Conservation (phyloP, 2,888 invertebrate genomes). For the Drosophila fulvimacula region DNA sequence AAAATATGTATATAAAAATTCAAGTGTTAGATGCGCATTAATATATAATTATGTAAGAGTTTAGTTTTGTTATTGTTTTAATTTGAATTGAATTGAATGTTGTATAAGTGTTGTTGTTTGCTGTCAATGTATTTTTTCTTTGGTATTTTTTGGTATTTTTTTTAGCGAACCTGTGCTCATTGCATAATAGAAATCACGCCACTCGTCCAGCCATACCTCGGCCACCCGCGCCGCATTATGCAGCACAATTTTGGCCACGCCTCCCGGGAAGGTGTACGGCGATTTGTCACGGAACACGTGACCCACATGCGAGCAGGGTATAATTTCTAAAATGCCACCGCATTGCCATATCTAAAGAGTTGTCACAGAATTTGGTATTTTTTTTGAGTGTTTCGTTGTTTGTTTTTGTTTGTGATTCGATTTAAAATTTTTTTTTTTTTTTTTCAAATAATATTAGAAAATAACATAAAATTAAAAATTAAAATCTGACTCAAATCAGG, state of each 20-base stretch:
- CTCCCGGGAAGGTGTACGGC: constrained; percentile 99
- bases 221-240: constrained; percentile 99
- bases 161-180: constrained; percentile 96
- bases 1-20: constrained; percentile 22
- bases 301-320: constrained; percentile 97
- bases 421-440: constrained; percentile 10
- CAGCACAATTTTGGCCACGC: constrained; percentile 97
- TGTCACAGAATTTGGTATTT: constrained; percentile 62
- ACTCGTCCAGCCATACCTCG: constrained; percentile 99
- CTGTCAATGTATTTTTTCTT: constrained; percentile 13
- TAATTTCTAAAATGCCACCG: constrained; percentile 97
- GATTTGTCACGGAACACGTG: constrained; percentile 99
- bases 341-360: constrained; percentile 95
- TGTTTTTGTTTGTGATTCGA: constrained; percentile 46
- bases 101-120: constrained; percentile 14
- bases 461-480: constrained; percentile 20
- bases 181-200: constrained; percentile 99
- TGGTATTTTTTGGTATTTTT: constrained; percentile 14
- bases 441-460: constrained; percentile 16
- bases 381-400: constrained; percentile 64
- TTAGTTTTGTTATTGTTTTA: constrained; percentile 27
- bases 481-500: constrained; percentile 29
- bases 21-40: constrained; percentile 54
- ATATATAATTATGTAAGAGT: constrained; percentile 21
- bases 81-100: constrained; percentile 17